phyloP scores from a whole-genome alignment of 2,888 invertebrate genomes.

The Furcula furcula region DNA sequence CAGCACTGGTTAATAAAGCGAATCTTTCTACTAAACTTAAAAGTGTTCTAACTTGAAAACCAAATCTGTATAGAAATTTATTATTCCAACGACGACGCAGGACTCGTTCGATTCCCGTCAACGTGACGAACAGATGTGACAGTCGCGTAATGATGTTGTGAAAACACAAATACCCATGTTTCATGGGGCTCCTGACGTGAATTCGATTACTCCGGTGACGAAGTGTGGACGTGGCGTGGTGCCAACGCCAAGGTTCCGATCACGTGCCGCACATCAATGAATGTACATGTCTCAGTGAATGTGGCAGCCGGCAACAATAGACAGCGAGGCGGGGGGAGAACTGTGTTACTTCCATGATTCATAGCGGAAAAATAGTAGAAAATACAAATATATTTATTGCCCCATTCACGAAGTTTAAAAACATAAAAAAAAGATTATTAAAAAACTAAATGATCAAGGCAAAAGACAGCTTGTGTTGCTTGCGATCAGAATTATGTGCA shows the following conservation, averaged over 20 bases:
- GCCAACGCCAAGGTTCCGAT: conserved; percentile 23
- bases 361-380: no score
- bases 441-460: no score
- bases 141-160: conserved; percentile 2
- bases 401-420: no score
- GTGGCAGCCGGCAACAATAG: background rate
- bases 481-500: no score
- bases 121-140: background rate
- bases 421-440: no score
- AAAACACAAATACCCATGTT: conserved; percentile 8
- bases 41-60: no score
- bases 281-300: background rate
- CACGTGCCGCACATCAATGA: conserved; percentile 12
- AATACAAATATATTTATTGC: no score
- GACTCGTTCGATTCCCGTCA: background rate
- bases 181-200: conserved; percentile 12
- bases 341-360: background rate
- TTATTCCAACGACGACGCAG: no score
- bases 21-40: no score
- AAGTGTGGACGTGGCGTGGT: conserved; percentile 25
- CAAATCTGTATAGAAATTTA: no score
- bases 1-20: no score
- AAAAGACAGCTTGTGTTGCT: no score
- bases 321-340: background rate
- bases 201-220: conserved; percentile 8